These are phyloP conservation scores for Meriones psammophilus DNA, from an alignment of 2,797 vertebrate species.

Conservation along the genomic window DNA sequence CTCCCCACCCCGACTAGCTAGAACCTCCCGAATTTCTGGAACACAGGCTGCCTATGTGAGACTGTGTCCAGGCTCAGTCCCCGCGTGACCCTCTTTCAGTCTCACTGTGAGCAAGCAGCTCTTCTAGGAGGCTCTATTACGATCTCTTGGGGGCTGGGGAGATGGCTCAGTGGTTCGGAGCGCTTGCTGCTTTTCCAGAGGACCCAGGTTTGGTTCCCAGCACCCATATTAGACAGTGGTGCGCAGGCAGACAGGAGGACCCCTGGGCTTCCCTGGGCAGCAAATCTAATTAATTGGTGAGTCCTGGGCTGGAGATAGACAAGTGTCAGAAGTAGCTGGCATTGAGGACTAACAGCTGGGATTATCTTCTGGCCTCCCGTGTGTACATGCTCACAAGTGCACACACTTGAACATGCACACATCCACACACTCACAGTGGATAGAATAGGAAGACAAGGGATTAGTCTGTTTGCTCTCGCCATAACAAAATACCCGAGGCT, in stretches of 20 bases:
- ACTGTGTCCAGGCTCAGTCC: not conserved
- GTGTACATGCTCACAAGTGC: too few relatives aligned
- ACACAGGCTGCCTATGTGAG: not conserved
- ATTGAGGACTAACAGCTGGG: not conserved
- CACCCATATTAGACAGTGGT: not conserved
- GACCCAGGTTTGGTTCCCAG: not conserved
- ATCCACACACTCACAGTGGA: not conserved
- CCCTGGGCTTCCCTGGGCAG: not conserved
- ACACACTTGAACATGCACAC: not conserved
- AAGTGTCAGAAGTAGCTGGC: not conserved
- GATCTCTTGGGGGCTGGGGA: not conserved
- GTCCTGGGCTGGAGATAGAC: not conserved
- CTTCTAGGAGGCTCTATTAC: not conserved
- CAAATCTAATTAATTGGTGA: not conserved
- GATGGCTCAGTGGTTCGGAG: not conserved
- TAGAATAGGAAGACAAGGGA: not conserved
- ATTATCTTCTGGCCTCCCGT: not conserved
- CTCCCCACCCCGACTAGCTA: not conserved
- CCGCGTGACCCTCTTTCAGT: not conserved
- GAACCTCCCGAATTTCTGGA: fast-evolving
- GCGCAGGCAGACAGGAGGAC: not conserved
- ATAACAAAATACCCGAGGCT: not conserved
- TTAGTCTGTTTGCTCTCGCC: not conserved
- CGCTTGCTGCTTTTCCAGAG: not conserved
- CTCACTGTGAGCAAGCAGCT: not conserved